A percentile compares a stretch with the other conserved stretches of the same genome.
These are phyloP conservation scores for Crotalus helleri DNA, from an alignment of 2,113 vertebrate genomes.

Conservation along the genomic window DNA sequence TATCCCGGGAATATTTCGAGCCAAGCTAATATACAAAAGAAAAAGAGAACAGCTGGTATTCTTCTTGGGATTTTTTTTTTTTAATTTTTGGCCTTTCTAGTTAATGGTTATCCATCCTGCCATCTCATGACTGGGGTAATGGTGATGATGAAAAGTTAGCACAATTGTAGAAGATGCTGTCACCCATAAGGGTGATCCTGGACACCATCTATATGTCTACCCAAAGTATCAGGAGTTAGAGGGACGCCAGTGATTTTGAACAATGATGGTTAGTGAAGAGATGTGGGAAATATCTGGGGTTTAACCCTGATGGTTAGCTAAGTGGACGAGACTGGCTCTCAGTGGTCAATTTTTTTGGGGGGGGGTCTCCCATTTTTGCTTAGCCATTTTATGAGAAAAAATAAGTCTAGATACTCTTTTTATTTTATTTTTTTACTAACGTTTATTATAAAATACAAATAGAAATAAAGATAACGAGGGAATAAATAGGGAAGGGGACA, in stretches of 20 bases:
- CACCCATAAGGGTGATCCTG: neutral
- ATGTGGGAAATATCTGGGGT: neutral
- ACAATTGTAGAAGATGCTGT: neutral
- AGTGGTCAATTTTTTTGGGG: neutral
- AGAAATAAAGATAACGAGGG: neutral
- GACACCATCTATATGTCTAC: neutral
- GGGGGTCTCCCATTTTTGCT: neutral
- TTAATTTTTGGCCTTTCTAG: neutral
- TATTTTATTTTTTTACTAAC: neutral
- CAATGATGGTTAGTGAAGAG: neutral
- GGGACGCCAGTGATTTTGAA: neutral
- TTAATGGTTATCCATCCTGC: neutral
- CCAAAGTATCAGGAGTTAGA: neutral
- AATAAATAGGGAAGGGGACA: too few species aligned
- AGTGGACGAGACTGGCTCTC: neutral
- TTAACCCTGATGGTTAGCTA: neutral
- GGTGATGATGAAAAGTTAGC: neutral
- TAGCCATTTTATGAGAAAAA: neutral
- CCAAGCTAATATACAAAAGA: neutral
- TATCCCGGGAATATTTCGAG: constrained; percentile 5
- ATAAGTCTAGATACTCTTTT: neutral
- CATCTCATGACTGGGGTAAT: neutral
- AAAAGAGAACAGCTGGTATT: neutral
- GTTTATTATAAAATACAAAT: neutral
- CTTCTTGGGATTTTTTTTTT: neutral